Percentiles rank a stretch among this genome's conserved stretches.
These are phyloP conservation scores for Rhogogaster chlorosoma DNA, from an alignment of 2,888 invertebrate species.

Conservation along the genomic window DNA sequence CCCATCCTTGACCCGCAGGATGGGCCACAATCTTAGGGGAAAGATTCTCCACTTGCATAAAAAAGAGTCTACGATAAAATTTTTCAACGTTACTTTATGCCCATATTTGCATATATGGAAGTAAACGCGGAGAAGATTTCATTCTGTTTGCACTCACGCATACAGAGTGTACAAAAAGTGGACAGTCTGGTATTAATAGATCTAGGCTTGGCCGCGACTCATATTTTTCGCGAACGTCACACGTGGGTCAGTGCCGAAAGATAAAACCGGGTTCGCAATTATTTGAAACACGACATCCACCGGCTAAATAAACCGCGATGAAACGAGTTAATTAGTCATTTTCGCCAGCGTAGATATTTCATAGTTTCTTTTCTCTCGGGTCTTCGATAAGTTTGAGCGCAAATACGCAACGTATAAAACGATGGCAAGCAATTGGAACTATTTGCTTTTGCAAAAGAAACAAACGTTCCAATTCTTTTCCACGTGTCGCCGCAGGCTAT, in stretches of 20 bases:
- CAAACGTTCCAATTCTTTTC: too few species aligned
- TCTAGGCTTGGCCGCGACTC: not conserved
- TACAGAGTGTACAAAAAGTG: not conserved
- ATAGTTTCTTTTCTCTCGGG: too few species aligned
- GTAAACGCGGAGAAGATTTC: not conserved
- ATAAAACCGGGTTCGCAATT: not conserved
- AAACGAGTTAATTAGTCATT: not conserved
- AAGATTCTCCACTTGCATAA: too few species aligned
- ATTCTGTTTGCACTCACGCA: not conserved
- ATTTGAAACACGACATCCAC: not conserved
- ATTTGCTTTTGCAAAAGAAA: too few species aligned
- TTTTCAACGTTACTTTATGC: not conserved
- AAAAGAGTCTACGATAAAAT: not conserved
- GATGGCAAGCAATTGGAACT: too few species aligned
- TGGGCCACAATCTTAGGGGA: too few species aligned
- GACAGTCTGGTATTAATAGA: not conserved
- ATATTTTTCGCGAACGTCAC: not conserved
- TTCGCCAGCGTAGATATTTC: not conserved
- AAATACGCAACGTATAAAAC: too few species aligned
- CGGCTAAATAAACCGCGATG: not conserved
- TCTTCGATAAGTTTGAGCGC: too few species aligned
- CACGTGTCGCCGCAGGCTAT: too few species aligned
- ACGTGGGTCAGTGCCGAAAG: not conserved
- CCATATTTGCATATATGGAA: not conserved
- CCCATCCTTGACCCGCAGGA: too few species aligned